Evolutionary conservation across 2,888 invertebrate species (phyloP), one percentile per base, ranked within the genome.

Genomic region (Chrysina gloriosa): DNA sequence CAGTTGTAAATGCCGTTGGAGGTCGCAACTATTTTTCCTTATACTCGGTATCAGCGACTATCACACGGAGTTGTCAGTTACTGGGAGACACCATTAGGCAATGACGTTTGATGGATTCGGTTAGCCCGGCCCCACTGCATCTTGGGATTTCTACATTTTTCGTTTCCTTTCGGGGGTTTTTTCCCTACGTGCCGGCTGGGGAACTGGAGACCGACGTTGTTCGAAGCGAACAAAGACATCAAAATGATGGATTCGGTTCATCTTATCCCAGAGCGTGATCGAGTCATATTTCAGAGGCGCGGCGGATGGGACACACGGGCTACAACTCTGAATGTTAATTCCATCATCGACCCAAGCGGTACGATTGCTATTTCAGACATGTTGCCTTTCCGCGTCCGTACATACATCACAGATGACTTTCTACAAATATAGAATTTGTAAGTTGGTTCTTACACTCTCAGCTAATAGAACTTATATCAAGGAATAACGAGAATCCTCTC

Each of bases 201-300:
- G 48, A 63, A 61, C 63, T 50, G 63, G 50, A 39, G 74, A 74
- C 74, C 77, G 77, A 76, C 77, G 76, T 77, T 77, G 80, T 77
- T 78, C 77, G 72, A 80, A 79, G 79, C 81, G 83, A 84, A 84
- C 83, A 83, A 84, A 84, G 84, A 83, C 84, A 84, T 84, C 83
- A 84, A 83, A 81, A 84, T 84, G 84, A 84, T 84, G 82, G 81
- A 84, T 84, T 81, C 80, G 81, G 82, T 83, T 83, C 84, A 84
- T 84, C 84, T 83, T 82, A 81, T 83, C 82, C 82, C 81, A 78
- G 80, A 82, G 83, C 84, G 84, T 84, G 84, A 84, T 83, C 83
- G 83, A 83, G 83, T 82, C 82, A 84, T 84, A 84, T 84, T 84
- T 84, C 83, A 84, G 80, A 77, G 76, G 77, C 71, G 73, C 72